Percentiles rank a stretch among this genome's conserved stretches.
phyloP scores from a whole-genome alignment of 2,113 vertebrate species.

The Sylvietta virens region DNA sequence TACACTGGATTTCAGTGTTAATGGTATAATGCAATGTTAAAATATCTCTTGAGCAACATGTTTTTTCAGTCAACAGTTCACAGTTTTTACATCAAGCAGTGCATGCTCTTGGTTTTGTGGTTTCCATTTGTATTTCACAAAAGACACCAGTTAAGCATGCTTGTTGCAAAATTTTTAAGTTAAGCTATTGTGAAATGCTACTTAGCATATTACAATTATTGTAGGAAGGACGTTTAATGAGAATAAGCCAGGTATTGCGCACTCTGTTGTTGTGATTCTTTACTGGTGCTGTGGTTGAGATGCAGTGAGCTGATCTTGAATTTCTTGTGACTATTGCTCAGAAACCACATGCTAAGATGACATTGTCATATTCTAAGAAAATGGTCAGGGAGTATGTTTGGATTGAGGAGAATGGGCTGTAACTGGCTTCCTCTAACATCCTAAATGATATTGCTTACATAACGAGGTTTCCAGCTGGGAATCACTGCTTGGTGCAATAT shows the following conservation, averaged over 20 bases:
- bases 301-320: background rate
- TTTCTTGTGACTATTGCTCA: background rate
- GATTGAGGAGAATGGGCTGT: background rate
- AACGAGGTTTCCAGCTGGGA: background rate
- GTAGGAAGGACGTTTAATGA: background rate
- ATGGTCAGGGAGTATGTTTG: background rate
- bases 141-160: constrained; percentile 20
- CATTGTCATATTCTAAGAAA: background rate
- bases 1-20: background rate
- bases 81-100: constrained; percentile 34
- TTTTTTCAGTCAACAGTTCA: constrained; percentile 49
- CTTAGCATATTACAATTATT: background rate
- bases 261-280: background rate
- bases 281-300: background rate
- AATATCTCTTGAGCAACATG: constrained; percentile 35
- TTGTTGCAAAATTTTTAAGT: constrained; percentile 47
- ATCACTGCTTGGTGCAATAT: background rate
- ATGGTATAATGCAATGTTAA: constrained; percentile 11
- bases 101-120: constrained; percentile 32
- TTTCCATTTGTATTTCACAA: constrained; percentile 47
- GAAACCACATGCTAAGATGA: background rate
- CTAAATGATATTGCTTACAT: background rate
- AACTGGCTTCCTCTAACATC: background rate
- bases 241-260: background rate
- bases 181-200: constrained; percentile 43